These are phyloP conservation scores for Brachypteracias leptosomus DNA, from an alignment of 2,113 vertebrate species.

Conservation along the genomic window DNA sequence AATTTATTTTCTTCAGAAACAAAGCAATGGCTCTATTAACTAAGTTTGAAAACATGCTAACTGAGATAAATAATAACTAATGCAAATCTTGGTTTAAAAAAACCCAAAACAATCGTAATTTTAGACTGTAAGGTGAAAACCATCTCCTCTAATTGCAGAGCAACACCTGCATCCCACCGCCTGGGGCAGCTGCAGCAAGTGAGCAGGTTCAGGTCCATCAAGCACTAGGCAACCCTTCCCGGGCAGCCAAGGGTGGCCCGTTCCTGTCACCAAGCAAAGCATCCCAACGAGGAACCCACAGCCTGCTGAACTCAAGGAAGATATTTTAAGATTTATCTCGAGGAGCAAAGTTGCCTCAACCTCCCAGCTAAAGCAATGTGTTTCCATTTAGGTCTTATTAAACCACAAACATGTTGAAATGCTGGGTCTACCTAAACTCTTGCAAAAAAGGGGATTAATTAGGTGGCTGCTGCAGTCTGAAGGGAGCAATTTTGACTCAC, in stretches of 20 bases:
- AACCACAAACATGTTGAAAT: accelerated
- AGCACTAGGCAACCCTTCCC: background rate
- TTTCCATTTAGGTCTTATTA: background rate
- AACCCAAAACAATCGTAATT: background rate
- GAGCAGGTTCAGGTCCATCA: background rate
- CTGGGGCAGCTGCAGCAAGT: background rate
- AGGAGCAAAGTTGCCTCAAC: background rate
- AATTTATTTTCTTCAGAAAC: background rate
- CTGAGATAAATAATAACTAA: background rate
- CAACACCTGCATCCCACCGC: background rate
- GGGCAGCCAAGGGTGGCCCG: background rate
- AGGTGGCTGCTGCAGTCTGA: background rate
- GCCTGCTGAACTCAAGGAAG: background rate
- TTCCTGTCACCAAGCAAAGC: background rate
- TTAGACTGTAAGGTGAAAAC: background rate
- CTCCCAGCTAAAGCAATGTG: background rate
- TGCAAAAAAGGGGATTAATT: background rate
- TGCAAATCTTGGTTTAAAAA: background rate
- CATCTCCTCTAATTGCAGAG: background rate
- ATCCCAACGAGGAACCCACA: background rate
- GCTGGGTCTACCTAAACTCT: background rate
- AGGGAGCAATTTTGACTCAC: background rate
- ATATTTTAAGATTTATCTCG: background rate
- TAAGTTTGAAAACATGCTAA: background rate
- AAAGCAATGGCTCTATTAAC: background rate